Base-by-base conservation (phyloP, 2,113 vertebrate species). In the Dolichallabes microphthalmus region DNA sequence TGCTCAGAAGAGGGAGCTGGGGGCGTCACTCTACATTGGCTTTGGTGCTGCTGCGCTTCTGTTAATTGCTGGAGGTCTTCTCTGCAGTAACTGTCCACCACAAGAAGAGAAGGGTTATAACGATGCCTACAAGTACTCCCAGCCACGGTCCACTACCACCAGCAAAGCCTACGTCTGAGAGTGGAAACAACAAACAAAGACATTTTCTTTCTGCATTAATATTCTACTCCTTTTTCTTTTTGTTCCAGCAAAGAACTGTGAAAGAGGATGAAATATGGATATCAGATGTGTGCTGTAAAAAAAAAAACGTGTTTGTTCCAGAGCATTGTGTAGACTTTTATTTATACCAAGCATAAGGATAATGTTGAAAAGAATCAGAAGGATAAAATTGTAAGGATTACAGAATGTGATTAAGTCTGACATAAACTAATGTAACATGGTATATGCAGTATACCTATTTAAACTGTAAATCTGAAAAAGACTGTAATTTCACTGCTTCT, bases 31-130 rank as follows among this genome's bases (percentile, higher is more conserved):
- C 58, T 99, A 98, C 80, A 92, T 99, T 1, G 98, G 98, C 91
- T 99, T 96, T 95, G 97, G 95, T 0, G 92, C 96, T 0, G 92
- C 96, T 0, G 95, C 91, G 0, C 93, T 98, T 17, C 94, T 97
- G 75, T 63, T 97, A 77, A 90, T 98, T 0, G 97, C 97, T 0
- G 98, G 97, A 0, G 95, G 35, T 0, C 93, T 98, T 55, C 95
- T 99, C 8, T 97, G 97, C 92, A 98, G 95, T 92, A 95, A 93
- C 88, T 99, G 97, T 90, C 97, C 97, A 0, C 92, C 93, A 1
- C 94, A 91, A 0, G 81, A 92, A 0, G 93, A 96, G 69, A 95
- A 96, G 68, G 95, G 96, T 85, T 93, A 94, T 82, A 96, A 97
- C 84, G 92, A 93, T 69, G 93, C 89, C 1, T 82, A 93, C 55